phyloP scores from a whole-genome alignment of 1,140 invertebrate species.

The Formica selysi region DNA sequence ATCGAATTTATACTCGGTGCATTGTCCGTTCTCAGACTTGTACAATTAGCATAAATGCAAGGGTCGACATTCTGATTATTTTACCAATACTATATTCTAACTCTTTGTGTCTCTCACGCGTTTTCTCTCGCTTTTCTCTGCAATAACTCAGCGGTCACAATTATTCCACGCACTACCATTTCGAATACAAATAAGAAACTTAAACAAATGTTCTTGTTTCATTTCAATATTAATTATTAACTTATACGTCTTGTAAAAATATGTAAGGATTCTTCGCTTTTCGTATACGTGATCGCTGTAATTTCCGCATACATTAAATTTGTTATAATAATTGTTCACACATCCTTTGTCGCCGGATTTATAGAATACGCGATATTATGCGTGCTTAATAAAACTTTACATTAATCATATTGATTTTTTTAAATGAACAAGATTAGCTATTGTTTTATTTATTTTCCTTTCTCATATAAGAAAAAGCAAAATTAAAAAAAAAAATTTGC shows the following conservation, averaged over 20 bases:
- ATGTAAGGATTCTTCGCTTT: not conserved
- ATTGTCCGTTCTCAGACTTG: conserved; percentile 67
- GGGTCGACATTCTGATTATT: conserved; percentile 44
- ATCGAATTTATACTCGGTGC: conserved; percentile 70
- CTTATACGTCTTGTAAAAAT: not conserved
- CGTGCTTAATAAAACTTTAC: no score
- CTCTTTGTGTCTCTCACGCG: not conserved
- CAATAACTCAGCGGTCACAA: conserved; percentile 7
- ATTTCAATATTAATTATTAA: not conserved
- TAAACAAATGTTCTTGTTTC: not conserved
- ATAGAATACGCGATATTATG: no score
- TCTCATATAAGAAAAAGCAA: not conserved
- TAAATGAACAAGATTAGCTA: not conserved
- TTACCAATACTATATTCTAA: not conserved
- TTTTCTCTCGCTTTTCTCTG: not conserved
- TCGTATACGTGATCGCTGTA: not conserved
- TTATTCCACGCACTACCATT: conserved; percentile 4
- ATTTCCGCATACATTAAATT: not conserved
- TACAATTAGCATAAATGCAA: conserved; percentile 66
- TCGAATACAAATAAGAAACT: not conserved
- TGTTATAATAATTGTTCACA: not conserved
- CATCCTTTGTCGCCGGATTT: not conserved
- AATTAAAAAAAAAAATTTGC: not conserved
- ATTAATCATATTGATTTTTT: not conserved
- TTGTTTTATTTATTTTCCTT: not conserved